Evolutionary conservation across 2,888 invertebrate genomes (phyloP).

Genomic region (Scelioninae gen. 2): DNA sequence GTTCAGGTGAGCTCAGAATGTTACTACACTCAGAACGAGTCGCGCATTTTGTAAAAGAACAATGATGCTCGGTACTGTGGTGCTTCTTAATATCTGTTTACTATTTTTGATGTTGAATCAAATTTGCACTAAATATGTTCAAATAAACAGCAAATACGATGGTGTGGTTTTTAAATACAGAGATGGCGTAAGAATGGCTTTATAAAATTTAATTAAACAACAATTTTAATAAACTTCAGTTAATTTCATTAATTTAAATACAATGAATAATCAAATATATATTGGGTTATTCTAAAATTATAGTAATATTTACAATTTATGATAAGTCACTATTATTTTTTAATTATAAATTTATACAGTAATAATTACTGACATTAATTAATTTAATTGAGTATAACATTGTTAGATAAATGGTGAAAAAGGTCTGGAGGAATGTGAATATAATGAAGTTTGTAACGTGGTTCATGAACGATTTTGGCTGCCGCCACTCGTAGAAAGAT

Average conservation of each 20-base stretch:
- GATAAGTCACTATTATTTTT: too few species aligned
- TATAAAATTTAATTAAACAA: conserved; percentile 1
- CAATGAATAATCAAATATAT: too few species aligned
- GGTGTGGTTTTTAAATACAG: conserved; percentile 68
- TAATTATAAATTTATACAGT: too few species aligned
- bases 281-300: too few species aligned
- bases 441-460: conserved; percentile 77
- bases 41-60: conserved; percentile 20
- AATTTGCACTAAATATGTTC: conserved; percentile 62
- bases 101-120: conserved; percentile 38
- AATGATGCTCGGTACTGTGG: conserved; percentile 25
- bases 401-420: conserved; percentile 79
- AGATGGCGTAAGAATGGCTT: conserved; percentile 64
- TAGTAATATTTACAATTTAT: too few species aligned
- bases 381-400: not conserved
- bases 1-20: conserved; percentile 23
- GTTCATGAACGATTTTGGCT: conserved; percentile 79
- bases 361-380: not conserved
- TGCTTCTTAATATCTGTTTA: conserved; percentile 46
- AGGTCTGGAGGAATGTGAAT: conserved; percentile 77
- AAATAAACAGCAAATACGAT: conserved; percentile 67
- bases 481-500: conserved; percentile 78
- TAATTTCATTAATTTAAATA: too few species aligned
- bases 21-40: conserved; percentile 20
- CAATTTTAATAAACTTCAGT: not conserved